phyloP scores from a whole-genome alignment of 2,888 invertebrate species.

The Standfussiana lucernea region DNA sequence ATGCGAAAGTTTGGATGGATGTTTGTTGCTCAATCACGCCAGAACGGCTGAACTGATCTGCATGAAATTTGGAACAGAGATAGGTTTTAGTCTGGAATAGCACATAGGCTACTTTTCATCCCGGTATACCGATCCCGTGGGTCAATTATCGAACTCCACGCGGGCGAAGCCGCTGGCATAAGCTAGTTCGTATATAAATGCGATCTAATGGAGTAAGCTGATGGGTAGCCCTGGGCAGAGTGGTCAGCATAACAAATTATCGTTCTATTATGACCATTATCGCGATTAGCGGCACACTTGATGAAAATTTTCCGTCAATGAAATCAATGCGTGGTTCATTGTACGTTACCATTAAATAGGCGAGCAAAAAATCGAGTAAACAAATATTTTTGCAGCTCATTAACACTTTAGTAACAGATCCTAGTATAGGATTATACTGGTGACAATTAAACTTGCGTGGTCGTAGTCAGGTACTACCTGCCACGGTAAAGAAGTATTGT shows the following conservation, averaged over 20 bases:
- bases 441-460: neutral
- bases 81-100: too few species aligned
- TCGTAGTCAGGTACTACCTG: neutral
- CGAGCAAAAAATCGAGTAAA: conserved; percentile 8
- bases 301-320: conserved; percentile 57
- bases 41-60: too few species aligned
- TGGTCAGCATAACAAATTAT: conserved; percentile 46
- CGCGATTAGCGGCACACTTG: conserved; percentile 30
- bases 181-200: conserved; percentile 23
- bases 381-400: conserved; percentile 18
- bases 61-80: too few species aligned
- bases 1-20: too few species aligned
- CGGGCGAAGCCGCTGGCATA: too few species aligned
- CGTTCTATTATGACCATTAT: conserved; percentile 33
- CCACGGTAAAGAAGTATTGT: neutral
- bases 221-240: conserved; percentile 27
- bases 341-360: conserved; percentile 30
- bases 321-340: conserved; percentile 40
- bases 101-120: too few species aligned
- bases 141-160: too few species aligned
- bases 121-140: too few species aligned
- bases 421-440: conserved; percentile 25
- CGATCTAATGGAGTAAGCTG: conserved; percentile 18
- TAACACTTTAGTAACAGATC: conserved; percentile 40
- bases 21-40: too few species aligned